Base-by-base conservation (phyloP, 1,140 invertebrate species). In the Cheumatopsyche charites region DNA sequence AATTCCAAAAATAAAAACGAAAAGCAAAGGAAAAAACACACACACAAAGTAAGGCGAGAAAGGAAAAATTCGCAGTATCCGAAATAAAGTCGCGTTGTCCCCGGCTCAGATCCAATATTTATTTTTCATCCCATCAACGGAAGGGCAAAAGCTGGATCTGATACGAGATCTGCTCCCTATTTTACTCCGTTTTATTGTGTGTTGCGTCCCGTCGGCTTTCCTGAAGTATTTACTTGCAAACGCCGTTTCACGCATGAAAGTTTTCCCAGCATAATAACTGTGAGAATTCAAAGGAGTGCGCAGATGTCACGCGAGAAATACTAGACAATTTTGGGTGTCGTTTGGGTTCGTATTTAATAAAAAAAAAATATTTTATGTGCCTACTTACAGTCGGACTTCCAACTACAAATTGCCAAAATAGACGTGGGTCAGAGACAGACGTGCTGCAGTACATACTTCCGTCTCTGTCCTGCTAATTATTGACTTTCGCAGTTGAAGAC, bases 51-150 rank as follows among this genome's bases (percentile, higher is more conserved):
- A 36, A 36, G 29, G 29, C 3, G 9, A 36, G 9, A 9, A 36
- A 36, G 29, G 29, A 9, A 36, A 36, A 36, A 36, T 4, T 36
- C 29, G 29, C 15, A 4, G 43, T 5, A 58, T 25, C 23, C 21
- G 55, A 58, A 58, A 58, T 58, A 58, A 58, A 58, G 21, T 58
- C 55, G 21, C 23, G 55, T 58, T 58, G 7, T 58, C 23, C 55
- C 43, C 62, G 17, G n/a, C 63, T 47, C 63, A 66, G 41, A 66
- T 47, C 63, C 63, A 66, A 66, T 66, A 66, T 66, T 66, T 66
- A 66, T 66, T 66, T 25, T 66, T 66, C 63, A 47, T 66, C 63
- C 63, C 41, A 66, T 66, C 63, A 45, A 66, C 17, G 43, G 43
- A 66, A 43, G 63, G 63, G 43, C 17, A 58, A 66, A 66, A 47